Evolutionary conservation across 2,113 vertebrate species (phyloP).

Genomic region (Triplophysa siluroides): DNA sequence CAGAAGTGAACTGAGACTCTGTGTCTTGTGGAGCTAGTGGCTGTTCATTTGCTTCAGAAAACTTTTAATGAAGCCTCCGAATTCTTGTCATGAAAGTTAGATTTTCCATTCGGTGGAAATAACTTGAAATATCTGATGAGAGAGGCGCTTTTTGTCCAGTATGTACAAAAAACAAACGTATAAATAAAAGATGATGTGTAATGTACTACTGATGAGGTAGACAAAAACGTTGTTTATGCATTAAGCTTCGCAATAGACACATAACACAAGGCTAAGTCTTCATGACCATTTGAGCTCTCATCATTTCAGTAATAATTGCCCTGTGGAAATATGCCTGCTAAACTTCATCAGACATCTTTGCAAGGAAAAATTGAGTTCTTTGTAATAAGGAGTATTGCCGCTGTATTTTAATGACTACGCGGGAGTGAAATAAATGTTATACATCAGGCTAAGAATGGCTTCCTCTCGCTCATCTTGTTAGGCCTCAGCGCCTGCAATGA

Average conservation of each 20-base stretch:
- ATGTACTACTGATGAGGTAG: background rate
- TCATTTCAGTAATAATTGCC: background rate
- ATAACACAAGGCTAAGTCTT: too few relatives aligned
- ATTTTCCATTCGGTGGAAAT: conserved; percentile 11
- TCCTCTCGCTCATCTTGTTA: conserved; percentile 51
- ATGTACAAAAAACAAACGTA: background rate
- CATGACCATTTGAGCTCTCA: background rate
- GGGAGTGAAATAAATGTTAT: conserved; percentile 30
- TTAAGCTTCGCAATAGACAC: too few relatives aligned
- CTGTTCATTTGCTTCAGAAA: conserved; percentile 59
- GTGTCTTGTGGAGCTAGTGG: conserved; percentile 53
- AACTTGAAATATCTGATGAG: conserved; percentile 25
- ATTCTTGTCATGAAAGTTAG: conserved; percentile 52
- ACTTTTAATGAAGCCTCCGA: conserved; percentile 68
- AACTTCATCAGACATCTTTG: background rate
- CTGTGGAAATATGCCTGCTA: background rate
- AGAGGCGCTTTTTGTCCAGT: background rate
- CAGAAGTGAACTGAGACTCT: conserved; percentile 50
- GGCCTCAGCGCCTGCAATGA: conserved; percentile 51
- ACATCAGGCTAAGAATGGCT: conserved; percentile 36
- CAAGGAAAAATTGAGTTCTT: background rate
- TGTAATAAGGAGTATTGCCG: background rate
- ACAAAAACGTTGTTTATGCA: background rate
- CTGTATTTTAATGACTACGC: conserved; percentile 4
- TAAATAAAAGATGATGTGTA: background rate